A percentile compares a stretch with the other conserved stretches of the same genome.
Conservation (phyloP, 2,797 vertebrate species). For the Acipenser transmontanus region DNA sequence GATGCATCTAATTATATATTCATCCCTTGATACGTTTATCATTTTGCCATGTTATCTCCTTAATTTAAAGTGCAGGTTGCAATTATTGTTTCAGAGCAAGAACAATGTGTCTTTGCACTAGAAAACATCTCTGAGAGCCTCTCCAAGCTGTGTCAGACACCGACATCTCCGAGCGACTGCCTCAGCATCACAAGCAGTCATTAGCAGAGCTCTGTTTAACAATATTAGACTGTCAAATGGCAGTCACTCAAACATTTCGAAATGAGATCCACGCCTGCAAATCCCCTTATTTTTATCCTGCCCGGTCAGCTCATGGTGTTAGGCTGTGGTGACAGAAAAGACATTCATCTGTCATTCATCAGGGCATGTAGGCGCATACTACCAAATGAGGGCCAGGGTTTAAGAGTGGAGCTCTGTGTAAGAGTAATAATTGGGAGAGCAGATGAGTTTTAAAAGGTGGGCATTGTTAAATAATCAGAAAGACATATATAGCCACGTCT, state of each 20-base stretch:
- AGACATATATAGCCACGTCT: not conserved
- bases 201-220: conserved; percentile 12
- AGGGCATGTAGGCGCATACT: conserved; percentile 16
- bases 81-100: not conserved
- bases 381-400: conserved; percentile 1
- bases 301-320: not conserved
- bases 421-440: not conserved
- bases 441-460: conserved; percentile 8
- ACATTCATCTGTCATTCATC: conserved; percentile 19
- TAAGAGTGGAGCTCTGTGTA: not conserved
- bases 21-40: too few species aligned
- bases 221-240: conserved; percentile 19
- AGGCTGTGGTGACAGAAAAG: conserved; percentile 18
- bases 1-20: too few species aligned
- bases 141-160: conserved; percentile 18
- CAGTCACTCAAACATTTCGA: conserved; percentile 3
- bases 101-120: conserved; percentile 1
- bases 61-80: not conserved
- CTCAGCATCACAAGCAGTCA: conserved; percentile 4
- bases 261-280: conserved; percentile 11
- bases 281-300: conserved; percentile 10
- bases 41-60: too few species aligned
- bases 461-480: conserved; percentile 10
- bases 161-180: conserved; percentile 17
- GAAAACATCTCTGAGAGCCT: conserved; percentile 16